Conservation (phyloP, 2,113 vertebrate genomes). For the Noctilio leporinus region DNA sequence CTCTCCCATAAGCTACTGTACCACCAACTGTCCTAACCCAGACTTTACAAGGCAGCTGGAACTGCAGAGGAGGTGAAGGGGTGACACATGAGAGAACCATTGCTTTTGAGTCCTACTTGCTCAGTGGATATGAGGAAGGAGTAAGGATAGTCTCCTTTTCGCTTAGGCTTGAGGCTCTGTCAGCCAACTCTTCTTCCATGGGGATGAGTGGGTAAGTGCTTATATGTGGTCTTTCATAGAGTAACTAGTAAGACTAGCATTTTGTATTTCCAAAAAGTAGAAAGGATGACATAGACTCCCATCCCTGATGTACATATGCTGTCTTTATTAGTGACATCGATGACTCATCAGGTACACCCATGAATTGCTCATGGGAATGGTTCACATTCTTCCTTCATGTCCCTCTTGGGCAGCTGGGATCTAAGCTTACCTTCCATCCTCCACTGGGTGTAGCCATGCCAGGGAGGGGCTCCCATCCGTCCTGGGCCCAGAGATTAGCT, state of each 20-base stretch:
- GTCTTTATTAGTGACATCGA: conserved; percentile 51
- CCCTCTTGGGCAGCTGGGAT: not conserved
- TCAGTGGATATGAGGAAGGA: not conserved
- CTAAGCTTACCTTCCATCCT: not conserved
- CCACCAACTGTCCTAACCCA: not conserved
- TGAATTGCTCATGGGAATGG: not conserved
- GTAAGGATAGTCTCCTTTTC: not conserved
- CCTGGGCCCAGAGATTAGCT: not conserved
- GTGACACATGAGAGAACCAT: not conserved
- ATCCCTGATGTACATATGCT: conserved; percentile 40
- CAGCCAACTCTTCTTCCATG: not conserved
- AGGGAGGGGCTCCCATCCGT: not conserved
- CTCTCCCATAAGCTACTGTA: not conserved
- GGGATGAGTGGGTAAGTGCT: not conserved
- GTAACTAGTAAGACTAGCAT: conserved; percentile 32
- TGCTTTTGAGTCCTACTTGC: not conserved
- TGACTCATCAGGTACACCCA: not conserved
- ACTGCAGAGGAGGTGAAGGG: not conserved
- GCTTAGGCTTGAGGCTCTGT: not conserved
- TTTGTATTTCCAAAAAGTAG: conserved; percentile 19
- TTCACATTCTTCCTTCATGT: not conserved
- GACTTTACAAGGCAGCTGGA: not conserved
- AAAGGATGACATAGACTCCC: conserved; percentile 29
- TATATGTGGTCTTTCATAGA: not conserved
- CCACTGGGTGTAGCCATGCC: not conserved